These are phyloP conservation scores for Trachythela sp. DNA, from an alignment of 64 coral and sea anemone genomes.

Conservation along the genomic window DNA sequence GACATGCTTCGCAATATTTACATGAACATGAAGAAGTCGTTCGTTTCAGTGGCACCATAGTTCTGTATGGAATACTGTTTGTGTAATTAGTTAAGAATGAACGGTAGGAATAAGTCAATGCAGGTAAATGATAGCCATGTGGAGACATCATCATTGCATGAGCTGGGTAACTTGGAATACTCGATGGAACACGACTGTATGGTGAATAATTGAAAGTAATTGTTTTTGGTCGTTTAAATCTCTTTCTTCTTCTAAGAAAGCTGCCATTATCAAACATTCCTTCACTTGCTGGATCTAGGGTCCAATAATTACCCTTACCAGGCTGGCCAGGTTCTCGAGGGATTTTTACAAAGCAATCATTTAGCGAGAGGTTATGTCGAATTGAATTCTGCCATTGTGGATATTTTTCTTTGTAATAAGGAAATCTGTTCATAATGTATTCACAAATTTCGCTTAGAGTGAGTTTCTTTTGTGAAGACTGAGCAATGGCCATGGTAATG, in stretches of 20 bases:
- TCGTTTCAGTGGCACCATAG: background rate
- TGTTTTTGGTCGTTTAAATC: constrained; percentile 86
- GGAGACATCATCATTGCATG: constrained; percentile 15
- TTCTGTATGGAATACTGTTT: background rate
- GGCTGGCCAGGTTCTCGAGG: constrained; percentile 93
- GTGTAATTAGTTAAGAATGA: background rate
- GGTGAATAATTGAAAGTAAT: constrained; percentile 75
- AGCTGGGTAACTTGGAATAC: constrained; percentile 33
- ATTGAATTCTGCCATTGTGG: constrained; percentile 99
- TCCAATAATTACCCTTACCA: constrained; percentile 98
- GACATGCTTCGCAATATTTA: background rate
- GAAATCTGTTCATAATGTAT: constrained; percentile 89
- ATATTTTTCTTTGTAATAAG: constrained; percentile 96
- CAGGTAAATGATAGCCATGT: constrained; percentile 5
- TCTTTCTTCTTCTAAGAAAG: constrained; percentile 80
- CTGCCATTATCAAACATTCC: constrained; percentile 99
- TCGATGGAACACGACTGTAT: constrained; percentile 41
- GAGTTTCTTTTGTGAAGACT: constrained; percentile 93
- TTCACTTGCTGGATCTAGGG: constrained; percentile 86
- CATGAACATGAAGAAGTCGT: background rate
- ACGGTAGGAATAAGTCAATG: background rate
- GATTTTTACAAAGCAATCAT: constrained; percentile 99
- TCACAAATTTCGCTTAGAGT: constrained; percentile 97
- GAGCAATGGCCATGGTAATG: constrained; percentile 91
- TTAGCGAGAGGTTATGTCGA: constrained; percentile 90